Evolutionary conservation across 2,888 invertebrate species (phyloP).

Genomic region (Polymixis lichenea): DNA sequence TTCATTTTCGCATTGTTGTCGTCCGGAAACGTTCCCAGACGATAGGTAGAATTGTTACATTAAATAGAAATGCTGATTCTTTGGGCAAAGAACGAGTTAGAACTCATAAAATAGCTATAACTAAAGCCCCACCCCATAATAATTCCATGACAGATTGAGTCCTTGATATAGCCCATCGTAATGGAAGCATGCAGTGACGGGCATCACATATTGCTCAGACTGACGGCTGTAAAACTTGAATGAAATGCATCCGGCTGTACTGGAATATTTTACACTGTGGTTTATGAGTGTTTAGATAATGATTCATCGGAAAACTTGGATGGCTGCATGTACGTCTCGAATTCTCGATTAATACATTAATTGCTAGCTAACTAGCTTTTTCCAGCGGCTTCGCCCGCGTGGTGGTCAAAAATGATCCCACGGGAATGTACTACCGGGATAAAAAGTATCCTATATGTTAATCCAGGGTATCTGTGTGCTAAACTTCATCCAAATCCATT

Average conservation of each 20-base stretch:
- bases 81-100: neutral
- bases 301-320: neutral
- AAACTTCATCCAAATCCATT: no score
- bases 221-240: conserved; percentile 39
- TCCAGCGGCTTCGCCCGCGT: no score
- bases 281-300: conserved; percentile 9
- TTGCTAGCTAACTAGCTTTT: no score
- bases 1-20: neutral
- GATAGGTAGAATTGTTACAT: neutral
- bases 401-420: no score
- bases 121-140: neutral
- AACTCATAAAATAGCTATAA: conserved; percentile 1
- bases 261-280: conserved; percentile 13
- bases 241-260: conserved; percentile 39
- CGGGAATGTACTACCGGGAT: no score
- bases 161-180: conserved; percentile 49
- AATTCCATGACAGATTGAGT: conserved; percentile 21
- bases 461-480: no score
- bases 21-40: neutral
- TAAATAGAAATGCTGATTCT: neutral
- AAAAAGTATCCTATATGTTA: no score
- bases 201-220: conserved; percentile 50
- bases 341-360: no score
- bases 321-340: no score
- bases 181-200: conserved; percentile 30